Evolutionary conservation across 1,140 invertebrate species (phyloP).

Genomic region (Drosophila azteca): DNA sequence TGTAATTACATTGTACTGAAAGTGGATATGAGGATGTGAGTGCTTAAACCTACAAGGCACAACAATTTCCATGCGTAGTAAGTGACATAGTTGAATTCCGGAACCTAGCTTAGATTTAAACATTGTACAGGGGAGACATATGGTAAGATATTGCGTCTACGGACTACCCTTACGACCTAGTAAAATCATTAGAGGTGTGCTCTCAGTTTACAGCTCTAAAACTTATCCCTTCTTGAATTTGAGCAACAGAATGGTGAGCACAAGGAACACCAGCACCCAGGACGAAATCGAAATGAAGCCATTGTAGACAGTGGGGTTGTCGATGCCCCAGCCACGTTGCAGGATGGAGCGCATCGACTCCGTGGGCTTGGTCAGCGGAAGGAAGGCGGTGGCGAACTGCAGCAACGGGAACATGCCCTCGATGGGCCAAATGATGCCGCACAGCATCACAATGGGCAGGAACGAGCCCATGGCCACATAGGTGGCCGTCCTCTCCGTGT

Average conservation of each 20-base stretch:
- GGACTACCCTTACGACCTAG: constrained; percentile 73
- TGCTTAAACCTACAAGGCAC: constrained; percentile 70
- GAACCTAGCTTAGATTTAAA: constrained; percentile 53
- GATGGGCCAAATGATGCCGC: constrained; percentile 94
- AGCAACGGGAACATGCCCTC: constrained; percentile 93
- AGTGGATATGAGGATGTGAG: constrained; percentile 5
- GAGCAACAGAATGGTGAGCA: constrained; percentile 90
- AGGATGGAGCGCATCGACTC: constrained; percentile 94
- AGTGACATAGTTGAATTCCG: constrained; percentile 52
- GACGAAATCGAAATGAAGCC: constrained; percentile 93
- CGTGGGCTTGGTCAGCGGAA: constrained; percentile 97
- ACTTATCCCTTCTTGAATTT: constrained; percentile 92
- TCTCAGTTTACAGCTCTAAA: neutral
- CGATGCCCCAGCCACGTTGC: constrained; percentile 93
- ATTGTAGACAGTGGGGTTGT: constrained; percentile 90
- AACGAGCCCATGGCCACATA: constrained; percentile 97
- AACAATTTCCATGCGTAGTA: constrained; percentile 55
- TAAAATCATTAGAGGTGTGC: constrained; percentile 64
- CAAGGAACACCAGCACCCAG: constrained; percentile 94
- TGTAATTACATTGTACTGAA: neutral
- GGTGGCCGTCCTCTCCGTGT: constrained; percentile 95
- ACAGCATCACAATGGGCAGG: constrained; percentile 95
- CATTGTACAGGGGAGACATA: neutral
- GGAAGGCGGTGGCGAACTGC: constrained; percentile 90
- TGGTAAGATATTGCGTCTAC: constrained; percentile 16